Percentiles rank a stretch among this genome's conserved stretches.
These are phyloP conservation scores for Leptinotarsa tumamoca DNA, from an alignment of 2,888 invertebrate genomes.

Conservation along the genomic window DNA sequence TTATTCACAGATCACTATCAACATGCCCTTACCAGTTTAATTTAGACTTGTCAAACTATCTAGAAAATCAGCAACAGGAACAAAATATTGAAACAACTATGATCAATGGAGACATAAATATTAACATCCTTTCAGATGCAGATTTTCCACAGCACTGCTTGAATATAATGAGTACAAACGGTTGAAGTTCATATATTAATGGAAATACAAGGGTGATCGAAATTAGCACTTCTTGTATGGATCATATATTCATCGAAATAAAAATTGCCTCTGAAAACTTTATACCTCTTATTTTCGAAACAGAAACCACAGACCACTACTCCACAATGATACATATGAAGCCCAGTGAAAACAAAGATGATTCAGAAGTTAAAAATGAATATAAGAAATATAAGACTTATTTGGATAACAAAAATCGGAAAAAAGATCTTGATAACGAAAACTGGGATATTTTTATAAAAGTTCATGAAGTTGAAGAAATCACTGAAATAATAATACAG, in stretches of 20 bases:
- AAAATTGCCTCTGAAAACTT: slow-evolving; percentile 2
- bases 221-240: not conserved
- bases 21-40: slow-evolving; percentile 21
- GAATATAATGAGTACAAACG: slow-evolving; percentile 17
- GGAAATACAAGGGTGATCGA: slow-evolving; percentile 1
- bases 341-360: slow-evolving; percentile 6
- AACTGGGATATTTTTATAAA: not conserved
- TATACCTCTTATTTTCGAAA: slow-evolving; percentile 1
- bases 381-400: slow-evolving; percentile 18
- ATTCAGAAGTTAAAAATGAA: slow-evolving; percentile 12
- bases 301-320: slow-evolving; percentile 6
- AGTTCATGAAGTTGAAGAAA: slow-evolving; percentile 7
- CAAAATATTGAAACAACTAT: slow-evolving; percentile 21
- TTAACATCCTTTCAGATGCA: slow-evolving; percentile 10
- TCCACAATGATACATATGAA: slow-evolving; percentile 21
- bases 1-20: slow-evolving; percentile 19
- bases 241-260: slow-evolving; percentile 2
- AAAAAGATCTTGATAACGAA: slow-evolving; percentile 1
- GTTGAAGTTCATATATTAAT: slow-evolving; percentile 3
- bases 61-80: slow-evolving; percentile 16
- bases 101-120: slow-evolving; percentile 5
- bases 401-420: slow-evolving; percentile 14
- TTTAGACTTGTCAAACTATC: slow-evolving; percentile 18
- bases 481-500: slow-evolving; percentile 9
- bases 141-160: slow-evolving; percentile 18